Evolutionary conservation across 2,797 vertebrate species (phyloP).

Genomic region (Poecilia gillii): DNA sequence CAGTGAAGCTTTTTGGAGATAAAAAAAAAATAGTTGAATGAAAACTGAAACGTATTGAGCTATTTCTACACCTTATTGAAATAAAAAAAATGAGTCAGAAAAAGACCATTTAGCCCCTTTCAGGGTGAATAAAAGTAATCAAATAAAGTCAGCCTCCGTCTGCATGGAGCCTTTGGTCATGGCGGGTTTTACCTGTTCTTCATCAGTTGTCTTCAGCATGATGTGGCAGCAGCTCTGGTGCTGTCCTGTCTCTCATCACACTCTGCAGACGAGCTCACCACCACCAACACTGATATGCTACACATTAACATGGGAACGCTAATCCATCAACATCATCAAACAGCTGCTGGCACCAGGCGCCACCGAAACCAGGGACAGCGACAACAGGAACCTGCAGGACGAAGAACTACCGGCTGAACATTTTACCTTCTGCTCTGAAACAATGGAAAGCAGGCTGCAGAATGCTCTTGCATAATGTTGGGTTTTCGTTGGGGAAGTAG

Average conservation of each 20-base stretch:
- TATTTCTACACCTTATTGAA: constrained; percentile 9
- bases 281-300: constrained; percentile 45
- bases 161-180: constrained; percentile 35
- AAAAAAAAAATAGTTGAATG: not conserved
- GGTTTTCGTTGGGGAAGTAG: not conserved
- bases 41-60: not conserved
- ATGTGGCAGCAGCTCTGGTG: constrained; percentile 51
- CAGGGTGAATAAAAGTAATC: constrained; percentile 2
- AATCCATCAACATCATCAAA: constrained; percentile 74
- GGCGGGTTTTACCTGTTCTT: constrained; percentile 64
- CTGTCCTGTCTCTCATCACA: constrained; percentile 55
- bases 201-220: constrained; percentile 67
- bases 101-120: constrained; percentile 7
- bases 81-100: not conserved
- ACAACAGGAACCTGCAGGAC: constrained; percentile 39
- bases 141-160: not conserved
- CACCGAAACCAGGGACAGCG: constrained; percentile 55
- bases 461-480: not conserved
- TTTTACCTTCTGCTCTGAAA: constrained; percentile 1
- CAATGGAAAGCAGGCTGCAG: not conserved
- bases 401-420: not conserved
- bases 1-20: not conserved
- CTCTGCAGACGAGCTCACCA: constrained; percentile 38
- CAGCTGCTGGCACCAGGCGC: constrained; percentile 53
- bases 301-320: constrained; percentile 67